Conservation (phyloP, 2,113 vertebrate genomes). For the Rhynchopsitta pachyrhyncha region DNA sequence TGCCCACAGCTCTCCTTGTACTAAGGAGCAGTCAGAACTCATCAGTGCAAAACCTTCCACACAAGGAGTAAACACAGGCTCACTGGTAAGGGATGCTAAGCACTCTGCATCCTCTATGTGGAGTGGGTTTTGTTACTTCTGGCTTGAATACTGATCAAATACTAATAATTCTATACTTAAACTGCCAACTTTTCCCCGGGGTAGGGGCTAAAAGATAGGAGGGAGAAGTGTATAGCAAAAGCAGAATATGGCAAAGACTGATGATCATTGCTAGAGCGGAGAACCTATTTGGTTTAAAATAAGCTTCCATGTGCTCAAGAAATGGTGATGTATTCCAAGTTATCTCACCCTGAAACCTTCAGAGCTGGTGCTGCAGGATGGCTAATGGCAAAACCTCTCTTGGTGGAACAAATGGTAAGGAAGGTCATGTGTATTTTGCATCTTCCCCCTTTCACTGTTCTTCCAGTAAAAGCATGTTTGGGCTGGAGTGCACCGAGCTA, state of each 20-base stretch:
- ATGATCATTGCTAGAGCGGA: background rate
- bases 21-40: background rate
- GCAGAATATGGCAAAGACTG: background rate
- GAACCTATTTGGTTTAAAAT: background rate
- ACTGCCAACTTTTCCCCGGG: background rate
- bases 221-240: background rate
- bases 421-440: background rate
- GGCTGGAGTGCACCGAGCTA: background rate
- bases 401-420: background rate
- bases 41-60: background rate
- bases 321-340: background rate
- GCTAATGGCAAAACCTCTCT: background rate
- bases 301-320: background rate
- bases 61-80: background rate
- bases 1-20: background rate
- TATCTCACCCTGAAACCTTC: background rate
- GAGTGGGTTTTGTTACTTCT: background rate
- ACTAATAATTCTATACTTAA: background rate
- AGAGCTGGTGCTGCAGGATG: background rate
- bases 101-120: background rate
- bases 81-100: background rate
- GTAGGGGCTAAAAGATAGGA: background rate
- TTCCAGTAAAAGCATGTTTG: background rate
- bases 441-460: background rate
- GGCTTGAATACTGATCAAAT: background rate